Base-by-base conservation (phyloP, 2,113 vertebrate genomes). In the Murina feae region DNA sequence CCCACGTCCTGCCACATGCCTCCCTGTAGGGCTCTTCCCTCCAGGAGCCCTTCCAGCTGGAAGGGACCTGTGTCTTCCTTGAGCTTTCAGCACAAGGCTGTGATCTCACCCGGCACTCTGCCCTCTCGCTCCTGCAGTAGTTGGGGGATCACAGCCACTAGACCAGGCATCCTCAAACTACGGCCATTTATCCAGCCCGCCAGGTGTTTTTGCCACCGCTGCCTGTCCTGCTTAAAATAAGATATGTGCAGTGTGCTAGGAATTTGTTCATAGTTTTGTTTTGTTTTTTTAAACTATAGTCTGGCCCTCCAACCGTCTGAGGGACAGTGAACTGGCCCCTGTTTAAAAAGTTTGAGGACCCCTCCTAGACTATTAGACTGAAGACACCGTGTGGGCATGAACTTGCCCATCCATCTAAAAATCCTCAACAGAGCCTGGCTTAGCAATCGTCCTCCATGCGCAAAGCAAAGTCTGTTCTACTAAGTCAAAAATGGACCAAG, bases 381-480 rank as follows among this genome's bases (percentile, higher is more conserved):
- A 35, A 60, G 37, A 60, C 39, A 6, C 28, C 1, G 2, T 32
- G 32, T n/a, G 68, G 78, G 76, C 68, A 30, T 76, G 71, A 12
- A 37, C 18, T 21, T 66, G 37, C n/a, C 86, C 2, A 17, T 16
- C 17, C 47, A 75, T 60, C 53, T 37, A 12, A 9, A 86, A 66
- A 86, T 53, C 88, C 81, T 65, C 78, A 32, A 17, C 23, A 68
- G 51, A 93, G 76, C 58, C 90, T 74, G n/a, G 28, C 74, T 80
- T 44, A 75, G 51, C 80, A 95, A 44, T 12, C 66, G 21, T 37
- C n/a, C 71, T 28, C 14, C 0, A 1, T 0, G 9, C 68, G 58
- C 39, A 60, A 84, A 47, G 74, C 25, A 78, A 80, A 63, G 32
- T 89, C 49, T 65, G 47, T 80, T 86, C 47, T 53, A 8, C 37